Evolutionary conservation across 2,888 invertebrate genomes (phyloP).

Genomic region (Chrysotoxum bicinctum): DNA sequence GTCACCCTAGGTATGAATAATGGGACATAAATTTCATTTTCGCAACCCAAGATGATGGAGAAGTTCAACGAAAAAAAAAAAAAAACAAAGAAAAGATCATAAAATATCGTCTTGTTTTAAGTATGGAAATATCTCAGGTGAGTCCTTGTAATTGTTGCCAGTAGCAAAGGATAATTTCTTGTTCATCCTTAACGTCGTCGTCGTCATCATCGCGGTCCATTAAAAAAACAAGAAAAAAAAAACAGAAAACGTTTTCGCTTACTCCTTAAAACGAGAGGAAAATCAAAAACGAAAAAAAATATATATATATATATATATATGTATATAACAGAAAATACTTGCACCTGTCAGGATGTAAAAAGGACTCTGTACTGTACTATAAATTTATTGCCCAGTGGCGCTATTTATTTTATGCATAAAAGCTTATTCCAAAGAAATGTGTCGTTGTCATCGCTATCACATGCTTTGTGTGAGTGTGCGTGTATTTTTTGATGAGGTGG

Average conservation of each 20-base stretch:
- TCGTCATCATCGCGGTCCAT: conserved; percentile 44
- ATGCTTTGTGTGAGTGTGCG: not conserved
- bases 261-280: not conserved
- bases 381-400: conserved; percentile 60
- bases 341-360: conserved; percentile 62
- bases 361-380: conserved; percentile 46
- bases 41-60: conserved; percentile 16
- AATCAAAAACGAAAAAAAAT: conserved; percentile 27
- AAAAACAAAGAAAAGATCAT: not conserved
- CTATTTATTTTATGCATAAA: conserved; percentile 55
- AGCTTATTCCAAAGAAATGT: conserved; percentile 33
- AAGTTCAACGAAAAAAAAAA: not conserved
- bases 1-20: not conserved
- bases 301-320: conserved; percentile 38
- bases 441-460: not conserved
- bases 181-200: not conserved
- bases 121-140: conserved; percentile 34
- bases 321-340: conserved; percentile 63
- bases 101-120: conserved; percentile 41
- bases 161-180: conserved; percentile 33
- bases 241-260: conserved; percentile 17
- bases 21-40: conserved; percentile 1
- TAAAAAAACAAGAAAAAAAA: conserved; percentile 27
- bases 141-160: conserved; percentile 28
- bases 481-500: not conserved